Conservation (phyloP, 92 coral and sea anemone genomes). For the Muricea muricata region DNA sequence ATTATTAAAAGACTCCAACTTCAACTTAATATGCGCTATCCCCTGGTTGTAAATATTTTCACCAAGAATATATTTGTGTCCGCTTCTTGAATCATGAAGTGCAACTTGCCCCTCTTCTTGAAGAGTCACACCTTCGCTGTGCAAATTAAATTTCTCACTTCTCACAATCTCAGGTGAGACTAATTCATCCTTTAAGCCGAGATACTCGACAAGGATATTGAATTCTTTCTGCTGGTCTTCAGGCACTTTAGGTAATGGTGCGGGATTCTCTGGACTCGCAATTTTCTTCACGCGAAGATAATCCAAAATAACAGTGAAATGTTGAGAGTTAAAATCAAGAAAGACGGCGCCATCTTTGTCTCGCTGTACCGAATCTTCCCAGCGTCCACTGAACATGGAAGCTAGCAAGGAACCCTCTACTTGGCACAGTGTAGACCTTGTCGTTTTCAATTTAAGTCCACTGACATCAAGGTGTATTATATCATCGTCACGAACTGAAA, state of each 20-base stretch:
- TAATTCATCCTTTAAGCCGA: background rate
- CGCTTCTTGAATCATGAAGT: background rate
- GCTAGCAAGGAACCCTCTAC: constrained; percentile 20
- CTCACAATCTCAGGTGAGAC: background rate
- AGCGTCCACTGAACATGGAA: constrained; percentile 21
- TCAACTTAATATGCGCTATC: background rate
- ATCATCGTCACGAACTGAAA: background rate
- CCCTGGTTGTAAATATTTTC: background rate
- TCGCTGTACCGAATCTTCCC: constrained; percentile 9
- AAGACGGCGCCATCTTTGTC: constrained; percentile 27
- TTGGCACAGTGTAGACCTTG: constrained; percentile 25
- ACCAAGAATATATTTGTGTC: constrained; percentile 3
- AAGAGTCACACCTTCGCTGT: background rate
- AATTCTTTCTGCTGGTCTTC: constrained; percentile 8
- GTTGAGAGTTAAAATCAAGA: constrained; percentile 4
- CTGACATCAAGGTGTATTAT: background rate
- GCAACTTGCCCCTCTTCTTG: background rate
- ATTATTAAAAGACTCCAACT: constrained; percentile 3
- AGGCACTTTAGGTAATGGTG: constrained; percentile 1
- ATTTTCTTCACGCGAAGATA: constrained; percentile 18
- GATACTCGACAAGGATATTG: background rate
- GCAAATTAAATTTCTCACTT: background rate
- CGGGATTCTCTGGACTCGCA: constrained; percentile 26
- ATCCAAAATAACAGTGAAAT: background rate
- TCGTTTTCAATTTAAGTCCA: constrained; percentile 2